Evolutionary conservation across 2,888 invertebrate species (phyloP).

Genomic region (Amorpha juglandis): DNA sequence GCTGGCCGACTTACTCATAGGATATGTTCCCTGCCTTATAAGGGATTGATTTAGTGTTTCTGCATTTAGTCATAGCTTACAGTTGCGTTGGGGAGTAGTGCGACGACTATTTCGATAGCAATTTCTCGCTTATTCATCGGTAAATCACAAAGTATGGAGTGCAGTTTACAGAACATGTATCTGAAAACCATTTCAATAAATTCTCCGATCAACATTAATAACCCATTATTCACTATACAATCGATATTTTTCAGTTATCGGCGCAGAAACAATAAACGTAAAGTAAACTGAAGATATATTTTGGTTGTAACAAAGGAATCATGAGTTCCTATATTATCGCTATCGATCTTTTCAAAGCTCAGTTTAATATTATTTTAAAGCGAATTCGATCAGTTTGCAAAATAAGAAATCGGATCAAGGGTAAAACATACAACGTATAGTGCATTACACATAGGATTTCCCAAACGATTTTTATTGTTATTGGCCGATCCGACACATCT

Average conservation of each 20-base stretch:
- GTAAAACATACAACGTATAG: slow-evolving; percentile 43
- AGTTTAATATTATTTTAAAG: slow-evolving; percentile 32
- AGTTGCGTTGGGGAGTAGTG: not conserved
- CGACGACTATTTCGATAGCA: not conserved
- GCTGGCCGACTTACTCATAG: slow-evolving; percentile 54
- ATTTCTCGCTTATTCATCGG: not conserved
- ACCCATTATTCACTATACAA: slow-evolving; percentile 4
- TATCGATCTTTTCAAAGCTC: slow-evolving; percentile 25
- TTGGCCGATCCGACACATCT: slow-evolving; percentile 43
- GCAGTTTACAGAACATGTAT: not conserved
- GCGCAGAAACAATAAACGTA: slow-evolving; percentile 16
- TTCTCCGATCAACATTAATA: slow-evolving; percentile 22
- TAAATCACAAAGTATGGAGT: not conserved
- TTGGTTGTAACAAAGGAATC: slow-evolving; percentile 26
- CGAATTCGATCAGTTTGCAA: slow-evolving; percentile 38
- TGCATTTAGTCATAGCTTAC: slow-evolving; percentile 12
- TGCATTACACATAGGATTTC: slow-evolving; percentile 49
- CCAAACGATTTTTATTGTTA: slow-evolving; percentile 61
- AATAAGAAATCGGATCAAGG: slow-evolving; percentile 66
- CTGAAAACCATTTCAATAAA: slow-evolving; percentile 15
- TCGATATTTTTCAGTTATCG: slow-evolving; percentile 24
- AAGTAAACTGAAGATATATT: slow-evolving; percentile 18
- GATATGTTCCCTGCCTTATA: slow-evolving; percentile 48
- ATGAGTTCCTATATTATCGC: slow-evolving; percentile 24
- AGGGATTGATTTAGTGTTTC: slow-evolving; percentile 39